A percentile compares a stretch with the other conserved stretches of the same genome.
Evolutionary conservation across 2,113 vertebrate species (phyloP).

Genomic region (Platysteira castanea): DNA sequence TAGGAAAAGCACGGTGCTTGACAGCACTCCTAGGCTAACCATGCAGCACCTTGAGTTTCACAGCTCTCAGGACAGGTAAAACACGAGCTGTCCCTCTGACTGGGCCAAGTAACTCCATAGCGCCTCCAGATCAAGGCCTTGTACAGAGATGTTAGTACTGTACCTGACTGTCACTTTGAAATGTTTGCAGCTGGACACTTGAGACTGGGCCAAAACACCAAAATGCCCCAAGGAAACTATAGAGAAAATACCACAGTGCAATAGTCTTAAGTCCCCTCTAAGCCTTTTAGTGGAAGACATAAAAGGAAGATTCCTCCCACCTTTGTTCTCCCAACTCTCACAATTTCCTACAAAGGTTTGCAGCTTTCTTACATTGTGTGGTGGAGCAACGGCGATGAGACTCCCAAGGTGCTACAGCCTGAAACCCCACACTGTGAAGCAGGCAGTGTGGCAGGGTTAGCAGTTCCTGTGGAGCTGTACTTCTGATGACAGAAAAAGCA

Average conservation of each 20-base stretch:
- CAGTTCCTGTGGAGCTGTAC: neutral
- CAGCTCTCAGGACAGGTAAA: neutral
- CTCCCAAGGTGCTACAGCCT: neutral
- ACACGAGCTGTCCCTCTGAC: neutral
- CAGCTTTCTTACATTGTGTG: neutral
- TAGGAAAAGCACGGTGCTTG: neutral
- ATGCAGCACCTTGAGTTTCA: neutral
- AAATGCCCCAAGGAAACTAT: neutral
- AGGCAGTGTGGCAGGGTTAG: neutral
- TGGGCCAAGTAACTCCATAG: neutral
- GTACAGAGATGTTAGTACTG: neutral
- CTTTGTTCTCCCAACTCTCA: neutral
- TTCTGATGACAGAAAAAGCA: neutral
- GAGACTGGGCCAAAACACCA: neutral
- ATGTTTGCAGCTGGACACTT: neutral
- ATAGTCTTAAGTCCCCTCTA: neutral
- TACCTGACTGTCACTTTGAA: neutral
- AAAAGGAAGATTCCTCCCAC: neutral
- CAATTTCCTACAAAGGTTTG: neutral
- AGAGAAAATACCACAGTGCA: neutral
- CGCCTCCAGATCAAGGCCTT: neutral
- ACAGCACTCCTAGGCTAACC: neutral
- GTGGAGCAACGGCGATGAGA: neutral
- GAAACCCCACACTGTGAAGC: neutral
- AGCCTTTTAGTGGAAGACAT: neutral